Base-by-base conservation (phyloP, 1,140 invertebrate species). In the Telenomus remus region DNA sequence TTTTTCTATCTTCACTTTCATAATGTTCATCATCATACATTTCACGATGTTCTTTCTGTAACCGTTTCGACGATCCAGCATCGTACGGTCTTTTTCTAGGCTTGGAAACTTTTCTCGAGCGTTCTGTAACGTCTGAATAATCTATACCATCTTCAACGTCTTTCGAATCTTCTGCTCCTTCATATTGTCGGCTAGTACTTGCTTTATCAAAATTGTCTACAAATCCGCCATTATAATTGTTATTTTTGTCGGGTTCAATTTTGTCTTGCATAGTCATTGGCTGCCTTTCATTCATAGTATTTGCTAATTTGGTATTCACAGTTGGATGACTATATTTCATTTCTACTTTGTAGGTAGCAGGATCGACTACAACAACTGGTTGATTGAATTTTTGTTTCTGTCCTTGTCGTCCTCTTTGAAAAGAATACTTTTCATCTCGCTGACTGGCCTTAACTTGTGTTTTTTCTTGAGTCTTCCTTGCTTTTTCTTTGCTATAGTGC, bases 41-140 rank as follows among this genome's bases (percentile, higher is more conserved):
- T n/a, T 79, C 73, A 4, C 83, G 66, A 64, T 87, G 85, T 48
- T 88, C 86, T 43, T 88, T 88, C 0, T 79, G 81, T 0, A 84
- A 49, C 27, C 79, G 82, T 47, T 79, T 82, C 0, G 81, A 76
- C 0, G 34, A 49, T 15, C 82, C 81, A 0, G 47, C 47, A 11
- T 57, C 50, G 11, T 75, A 71, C 0, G 84, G 86, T 49, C 83
- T 74, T 71, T 80, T 81, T 53, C 82, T 68, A 34, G 2, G 81
- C 19, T 88, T 87, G 0, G 84, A 79, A 8, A 81, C 9, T 57
- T 80, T 80, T 48, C 72, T 78, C 0, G 84, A 79, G 44, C 80
- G 81, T 35, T 84, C 82, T 0, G 82, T 82, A 1, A 82, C 80
- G 10, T 88, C 87, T 0, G 59, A 46, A 63, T 86, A 88, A 51